Evolutionary conservation across 1,140 invertebrate genomes (phyloP).

Genomic region (Brachionus rotundiformis): DNA sequence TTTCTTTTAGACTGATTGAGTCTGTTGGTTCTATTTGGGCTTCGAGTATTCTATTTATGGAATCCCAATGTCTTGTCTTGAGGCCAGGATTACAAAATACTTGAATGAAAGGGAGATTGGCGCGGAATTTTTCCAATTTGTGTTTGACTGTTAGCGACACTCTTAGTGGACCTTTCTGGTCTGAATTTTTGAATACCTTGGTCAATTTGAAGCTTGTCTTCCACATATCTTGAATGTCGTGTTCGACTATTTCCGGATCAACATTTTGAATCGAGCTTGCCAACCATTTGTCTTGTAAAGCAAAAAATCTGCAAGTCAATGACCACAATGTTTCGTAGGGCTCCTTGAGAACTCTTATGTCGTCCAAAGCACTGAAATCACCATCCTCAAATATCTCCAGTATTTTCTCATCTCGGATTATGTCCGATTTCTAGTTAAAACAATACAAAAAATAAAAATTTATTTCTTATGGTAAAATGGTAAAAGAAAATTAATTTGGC

Average conservation of each 20-base stretch:
- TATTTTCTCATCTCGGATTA: conserved; percentile 66
- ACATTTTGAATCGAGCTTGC: conserved; percentile 75
- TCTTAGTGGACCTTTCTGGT: conserved; percentile 61
- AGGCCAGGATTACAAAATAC: conserved; percentile 65
- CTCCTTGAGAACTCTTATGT: conserved; percentile 77
- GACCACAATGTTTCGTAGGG: conserved; percentile 89
- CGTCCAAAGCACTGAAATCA: conserved; percentile 78
- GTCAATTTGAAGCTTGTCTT: conserved; percentile 63
- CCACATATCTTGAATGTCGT: conserved; percentile 66
- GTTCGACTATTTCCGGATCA: conserved; percentile 78
- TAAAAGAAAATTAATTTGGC: too few species aligned
- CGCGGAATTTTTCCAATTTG: conserved; percentile 67
- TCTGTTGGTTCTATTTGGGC: conserved; percentile 69
- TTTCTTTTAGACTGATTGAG: conserved; percentile 76
- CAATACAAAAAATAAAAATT: too few species aligned
- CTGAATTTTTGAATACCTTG: conserved; percentile 59
- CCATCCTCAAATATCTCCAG: conserved; percentile 72
- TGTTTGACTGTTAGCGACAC: conserved; percentile 67
- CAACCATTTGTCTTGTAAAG: conserved; percentile 71
- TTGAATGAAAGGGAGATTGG: conserved; percentile 62
- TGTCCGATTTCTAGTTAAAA: conserved; percentile 73
- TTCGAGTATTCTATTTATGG: conserved; percentile 75
- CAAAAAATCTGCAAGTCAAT: conserved; percentile 79
- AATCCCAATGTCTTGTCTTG: conserved; percentile 62
- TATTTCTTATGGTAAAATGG: too few species aligned